These are phyloP conservation scores for Pagetopsis macropterus DNA, from an alignment of 2,797 vertebrate species.

Conservation along the genomic window DNA sequence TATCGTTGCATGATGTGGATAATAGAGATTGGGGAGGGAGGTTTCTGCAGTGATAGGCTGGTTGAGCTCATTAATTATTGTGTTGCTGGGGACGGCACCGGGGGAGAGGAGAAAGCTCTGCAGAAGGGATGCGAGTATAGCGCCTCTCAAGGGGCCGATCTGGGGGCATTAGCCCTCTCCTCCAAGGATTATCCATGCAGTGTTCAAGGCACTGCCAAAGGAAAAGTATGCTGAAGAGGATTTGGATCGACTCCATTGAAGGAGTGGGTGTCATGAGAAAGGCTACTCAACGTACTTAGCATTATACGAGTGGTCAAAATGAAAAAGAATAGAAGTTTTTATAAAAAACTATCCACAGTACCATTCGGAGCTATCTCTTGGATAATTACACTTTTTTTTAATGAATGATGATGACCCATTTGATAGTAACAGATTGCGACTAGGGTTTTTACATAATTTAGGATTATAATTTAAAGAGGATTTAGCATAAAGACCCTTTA, in stretches of 20 bases:
- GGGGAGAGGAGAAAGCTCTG: slow-evolving; percentile 47
- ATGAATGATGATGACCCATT: slow-evolving; percentile 61
- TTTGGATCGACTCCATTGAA: slow-evolving; percentile 48
- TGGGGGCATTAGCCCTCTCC: slow-evolving; percentile 71
- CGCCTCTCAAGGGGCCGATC: slow-evolving; percentile 70
- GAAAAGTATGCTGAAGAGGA: slow-evolving; percentile 62
- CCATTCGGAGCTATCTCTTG: slow-evolving; percentile 24
- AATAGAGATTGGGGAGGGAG: slow-evolving; percentile 67
- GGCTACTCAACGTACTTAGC: slow-evolving; percentile 15
- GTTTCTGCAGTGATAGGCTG: slow-evolving; percentile 66
- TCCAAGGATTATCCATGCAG: slow-evolving; percentile 71
- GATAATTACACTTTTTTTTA: slow-evolving; percentile 44
- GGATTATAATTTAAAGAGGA: slow-evolving; percentile 61
- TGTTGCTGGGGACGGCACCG: slow-evolving; percentile 63
- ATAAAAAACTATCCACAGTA: slow-evolving; percentile 1
- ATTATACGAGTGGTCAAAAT: slow-evolving; percentile 31
- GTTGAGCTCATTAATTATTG: slow-evolving; percentile 80
- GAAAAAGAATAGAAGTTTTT: slow-evolving; percentile 1
- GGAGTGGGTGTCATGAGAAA: slow-evolving; percentile 40
- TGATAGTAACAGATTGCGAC: slow-evolving; percentile 74
- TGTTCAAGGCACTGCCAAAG: slow-evolving; percentile 54
- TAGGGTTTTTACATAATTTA: slow-evolving; percentile 69
- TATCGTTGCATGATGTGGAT: slow-evolving; percentile 73
- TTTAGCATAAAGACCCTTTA: slow-evolving; percentile 44
- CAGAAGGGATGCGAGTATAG: slow-evolving; percentile 64